Evolutionary conservation across 1,140 invertebrate genomes (phyloP), one percentile per base, ranked within the genome.

Genomic region (Bradynema listronoti): DNA sequence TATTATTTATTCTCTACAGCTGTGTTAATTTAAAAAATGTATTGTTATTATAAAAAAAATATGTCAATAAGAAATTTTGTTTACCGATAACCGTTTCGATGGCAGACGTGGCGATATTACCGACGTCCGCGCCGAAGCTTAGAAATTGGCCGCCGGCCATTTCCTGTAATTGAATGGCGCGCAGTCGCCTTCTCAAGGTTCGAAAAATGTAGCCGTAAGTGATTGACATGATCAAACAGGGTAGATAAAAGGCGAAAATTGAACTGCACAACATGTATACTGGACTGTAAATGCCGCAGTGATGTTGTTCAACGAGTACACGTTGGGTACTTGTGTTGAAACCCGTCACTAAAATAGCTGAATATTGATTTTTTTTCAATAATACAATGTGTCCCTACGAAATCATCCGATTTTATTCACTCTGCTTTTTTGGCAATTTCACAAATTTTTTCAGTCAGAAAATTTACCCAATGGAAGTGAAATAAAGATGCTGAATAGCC

Each of bases 81-180:
- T n/a, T 57, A 71, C 73, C 73, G 22, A 77, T 77, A 2, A 77
- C 73, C 16, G 68, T 71, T 52, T 77, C 68, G 56, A 76, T 72
- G 25, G 73, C 73, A 19, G 68, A 64, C 5, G 65, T 65, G 19
- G 73, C 65, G 46, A 76, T 76, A 45, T 76, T 76, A 3, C 68
- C 72, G n/a, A 76, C 60, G 62, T 76, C 73, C 9, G 71, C 73
- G 11, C 73, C 75, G 39, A 76, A 76, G 0, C 74, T 72, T 4
- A 76, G 60, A 42, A 76, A 76, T 49, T 76, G 71, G 11, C 73
- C 73, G 0, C 73, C 73, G 1, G 75, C 73, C 73, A 76, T 75
- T 63, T 76, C 73, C 56, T 75, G 68, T 24, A 73, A 54, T 51
- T 58, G 56, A 25, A 62, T 59, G 0, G 61, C 54, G 16, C 59